Base-by-base conservation (phyloP, 2,113 vertebrate genomes). In the Neomonachus schauinslandi region DNA sequence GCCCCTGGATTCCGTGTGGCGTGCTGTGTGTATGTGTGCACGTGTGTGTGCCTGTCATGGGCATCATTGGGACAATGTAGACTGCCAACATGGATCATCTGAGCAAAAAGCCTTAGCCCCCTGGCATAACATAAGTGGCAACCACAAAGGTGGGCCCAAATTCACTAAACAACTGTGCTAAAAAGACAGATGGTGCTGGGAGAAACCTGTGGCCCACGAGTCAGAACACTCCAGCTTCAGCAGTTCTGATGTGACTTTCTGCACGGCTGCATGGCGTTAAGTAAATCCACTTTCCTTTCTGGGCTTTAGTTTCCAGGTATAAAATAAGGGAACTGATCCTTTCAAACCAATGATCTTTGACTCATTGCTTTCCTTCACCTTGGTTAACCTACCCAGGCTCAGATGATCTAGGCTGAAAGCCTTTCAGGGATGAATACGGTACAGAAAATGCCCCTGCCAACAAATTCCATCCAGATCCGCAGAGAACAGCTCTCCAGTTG, bases 361-460 rank as follows among this genome's bases (percentile, higher is more conserved):
- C 26, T 63, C 26, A 72, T 5, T 94, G 84, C n/a, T 81, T 94
- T 72, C 94, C 65, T 57, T 65, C 72, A 59, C 74, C 49, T 88
- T 90, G 22, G 57, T 18, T 55, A 88, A 74, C 14, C 65, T 79
- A 53, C 79, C 82, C 21, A 81, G 49, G 31, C 26, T 65, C 76
- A 76, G 74, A 57, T 13, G 1, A 7, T 46, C 22, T 6, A 63
- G 26, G 22, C 46, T 59, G 13, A 85, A 93, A 84, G 71, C 9
- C 74, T 81, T 79, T 71, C 11, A n/a, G 36, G 31, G 31, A 90
- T 76, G 16, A 86, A 26, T 22, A 83, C 46, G 51, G n/a, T 36
- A 55, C 2, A 81, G 46, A 93, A 71, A 97, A 89, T 22, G 8
- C 12, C 94, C 77, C 94, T 93, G 80, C 91, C 92, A 91, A 61